A percentile compares a stretch with the other conserved stretches of the same genome.
These are phyloP conservation scores for Danaus melanippus DNA, from an alignment of 1,140 invertebrate genomes.

Conservation along the genomic window DNA sequence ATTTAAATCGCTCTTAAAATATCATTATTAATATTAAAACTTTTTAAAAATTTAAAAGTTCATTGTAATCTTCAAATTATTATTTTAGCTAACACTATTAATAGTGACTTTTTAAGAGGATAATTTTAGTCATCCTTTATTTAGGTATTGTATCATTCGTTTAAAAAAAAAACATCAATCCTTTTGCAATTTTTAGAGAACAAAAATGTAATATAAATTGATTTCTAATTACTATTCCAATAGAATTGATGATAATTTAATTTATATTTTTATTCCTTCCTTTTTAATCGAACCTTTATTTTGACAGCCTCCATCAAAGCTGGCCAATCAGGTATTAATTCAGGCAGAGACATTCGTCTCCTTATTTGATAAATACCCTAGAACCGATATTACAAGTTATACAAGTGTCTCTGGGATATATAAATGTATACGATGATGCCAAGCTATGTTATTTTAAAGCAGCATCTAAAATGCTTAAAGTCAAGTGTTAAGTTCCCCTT, in stretches of 20 bases:
- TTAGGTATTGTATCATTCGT: conserved; percentile 45
- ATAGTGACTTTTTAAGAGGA: conserved; percentile 36
- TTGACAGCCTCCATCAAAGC: conserved; percentile 74
- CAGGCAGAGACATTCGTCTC: conserved; percentile 75
- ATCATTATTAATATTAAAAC: conserved; percentile 26
- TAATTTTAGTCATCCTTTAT: conserved; percentile 50
- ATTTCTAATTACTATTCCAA: conserved; percentile 26
- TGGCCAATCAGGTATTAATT: conserved; percentile 78
- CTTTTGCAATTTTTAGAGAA: conserved; percentile 29
- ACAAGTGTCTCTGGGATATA: conserved; percentile 18
- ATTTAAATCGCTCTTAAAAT: conserved; percentile 42
- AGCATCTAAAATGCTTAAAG: conserved; percentile 16
- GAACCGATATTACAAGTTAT: conserved; percentile 52
- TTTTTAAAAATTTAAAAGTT: neutral
- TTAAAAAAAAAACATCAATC: conserved; percentile 48
- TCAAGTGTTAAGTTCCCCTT: neutral
- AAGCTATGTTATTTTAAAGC: conserved; percentile 43
- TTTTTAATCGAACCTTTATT: conserved; percentile 75
- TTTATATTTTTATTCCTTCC: conserved; percentile 46
- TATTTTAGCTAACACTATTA: conserved; percentile 12
- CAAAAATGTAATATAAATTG: no score
- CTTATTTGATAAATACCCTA: conserved; percentile 78
- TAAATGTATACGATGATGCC: conserved; percentile 15
- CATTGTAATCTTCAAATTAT: neutral
- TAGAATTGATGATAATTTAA: conserved; percentile 34